These are phyloP conservation scores for Galendromus occidentalis DNA, from an alignment of 1,140 invertebrate genomes.

Conservation along the genomic window DNA sequence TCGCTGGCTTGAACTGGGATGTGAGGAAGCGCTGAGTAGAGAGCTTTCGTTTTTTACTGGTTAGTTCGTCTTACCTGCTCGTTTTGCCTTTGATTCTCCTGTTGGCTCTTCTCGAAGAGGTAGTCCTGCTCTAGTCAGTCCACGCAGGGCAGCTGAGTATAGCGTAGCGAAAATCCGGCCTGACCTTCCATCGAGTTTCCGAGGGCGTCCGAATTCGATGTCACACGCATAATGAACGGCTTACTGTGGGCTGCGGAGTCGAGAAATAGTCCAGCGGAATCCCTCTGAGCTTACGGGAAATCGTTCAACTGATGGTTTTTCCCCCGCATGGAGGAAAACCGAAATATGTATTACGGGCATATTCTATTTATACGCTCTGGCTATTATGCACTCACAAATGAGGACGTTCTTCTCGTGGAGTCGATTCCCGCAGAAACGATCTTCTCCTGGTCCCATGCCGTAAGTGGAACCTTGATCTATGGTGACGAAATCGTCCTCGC, in stretches of 20 bases:
- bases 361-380: background rate
- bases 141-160: slow-evolving; percentile 21
- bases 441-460: slow-evolving; percentile 19
- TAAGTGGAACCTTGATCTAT: slow-evolving; percentile 42
- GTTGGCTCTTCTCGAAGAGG: too few relatives aligned
- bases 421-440: slow-evolving; percentile 21
- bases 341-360: background rate
- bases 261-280: slow-evolving; percentile 9
- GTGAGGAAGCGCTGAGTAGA: too few relatives aligned
- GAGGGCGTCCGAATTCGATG: slow-evolving; percentile 20
- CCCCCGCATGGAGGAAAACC: background rate
- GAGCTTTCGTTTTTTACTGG: too few relatives aligned
- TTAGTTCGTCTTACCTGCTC: too few relatives aligned
- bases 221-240: slow-evolving; percentile 20
- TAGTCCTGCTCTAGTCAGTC: slow-evolving; percentile 14
- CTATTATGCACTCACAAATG: slow-evolving; percentile 19
- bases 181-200: slow-evolving; percentile 19
- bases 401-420: slow-evolving; percentile 20
- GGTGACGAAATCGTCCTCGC: slow-evolving; percentile 82
- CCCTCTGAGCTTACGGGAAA: background rate
- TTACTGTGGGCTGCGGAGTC: slow-evolving; percentile 20
- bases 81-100: too few relatives aligned
- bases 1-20: too few relatives aligned
- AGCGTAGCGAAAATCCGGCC: slow-evolving; percentile 19
- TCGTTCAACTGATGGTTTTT: background rate